Conservation (phyloP, 2,797 vertebrate species). For the Rhinichthys osculus region DNA sequence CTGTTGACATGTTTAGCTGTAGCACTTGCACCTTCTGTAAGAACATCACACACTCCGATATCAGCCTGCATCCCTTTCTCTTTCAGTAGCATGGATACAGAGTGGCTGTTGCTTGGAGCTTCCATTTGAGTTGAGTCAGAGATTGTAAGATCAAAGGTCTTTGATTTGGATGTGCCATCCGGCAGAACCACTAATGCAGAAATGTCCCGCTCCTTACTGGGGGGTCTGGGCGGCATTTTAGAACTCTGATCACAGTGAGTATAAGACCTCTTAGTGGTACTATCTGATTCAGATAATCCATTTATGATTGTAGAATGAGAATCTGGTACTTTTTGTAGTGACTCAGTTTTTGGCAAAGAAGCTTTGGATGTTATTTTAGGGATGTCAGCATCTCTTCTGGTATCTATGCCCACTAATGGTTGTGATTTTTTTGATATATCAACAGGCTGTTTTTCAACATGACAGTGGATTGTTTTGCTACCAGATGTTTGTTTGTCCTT, state of each 20-base stretch:
- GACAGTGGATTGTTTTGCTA: constrained; percentile 56
- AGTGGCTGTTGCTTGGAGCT: constrained; percentile 69
- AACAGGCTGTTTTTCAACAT: constrained; percentile 19
- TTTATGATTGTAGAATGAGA: constrained; percentile 27
- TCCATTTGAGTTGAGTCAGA: constrained; percentile 61
- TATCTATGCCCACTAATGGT: constrained; percentile 40
- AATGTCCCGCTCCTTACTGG: constrained; percentile 80
- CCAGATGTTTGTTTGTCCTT: constrained; percentile 67
- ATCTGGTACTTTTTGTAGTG: constrained; percentile 53
- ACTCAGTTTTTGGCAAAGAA: constrained; percentile 26
- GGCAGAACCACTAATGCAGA: constrained; percentile 78
- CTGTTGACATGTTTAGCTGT: constrained; percentile 78
- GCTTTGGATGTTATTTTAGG: constrained; percentile 53
- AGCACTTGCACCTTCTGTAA: constrained; percentile 56
- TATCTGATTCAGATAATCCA: constrained; percentile 13
- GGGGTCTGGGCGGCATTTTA: constrained; percentile 70
- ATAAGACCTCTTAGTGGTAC: neutral
- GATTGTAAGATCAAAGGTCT: constrained; percentile 24
- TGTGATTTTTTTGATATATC: constrained; percentile 56
- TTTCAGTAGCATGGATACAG: constrained; percentile 82
- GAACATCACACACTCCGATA: constrained; percentile 76
- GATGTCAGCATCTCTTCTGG: constrained; percentile 50
- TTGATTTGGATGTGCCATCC: constrained; percentile 68
- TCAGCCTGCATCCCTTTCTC: constrained; percentile 85
- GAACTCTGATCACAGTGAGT: constrained; percentile 44